Evolutionary conservation across 2,888 invertebrate species (phyloP).

Genomic region (Callosobruchus maculatus): DNA sequence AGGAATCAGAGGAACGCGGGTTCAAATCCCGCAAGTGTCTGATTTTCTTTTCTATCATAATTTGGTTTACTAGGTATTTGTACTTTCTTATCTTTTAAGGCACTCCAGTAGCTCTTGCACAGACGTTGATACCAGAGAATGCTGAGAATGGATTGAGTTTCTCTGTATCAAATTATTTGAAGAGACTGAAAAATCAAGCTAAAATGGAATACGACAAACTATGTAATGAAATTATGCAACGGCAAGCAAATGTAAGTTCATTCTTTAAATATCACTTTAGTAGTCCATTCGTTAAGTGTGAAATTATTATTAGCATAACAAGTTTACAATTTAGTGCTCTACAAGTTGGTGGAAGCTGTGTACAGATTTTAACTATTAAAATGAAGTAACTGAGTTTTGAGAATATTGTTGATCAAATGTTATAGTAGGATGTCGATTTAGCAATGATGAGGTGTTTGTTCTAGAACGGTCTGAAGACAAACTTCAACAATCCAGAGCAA

Average conservation of each 20-base stretch:
- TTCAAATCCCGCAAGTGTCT: too few species aligned
- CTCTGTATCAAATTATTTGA: conserved; percentile 90
- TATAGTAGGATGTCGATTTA: too few species aligned
- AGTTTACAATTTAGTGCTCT: too few species aligned
- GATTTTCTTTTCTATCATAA: too few species aligned
- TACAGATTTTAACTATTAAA: too few species aligned
- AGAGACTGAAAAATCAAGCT: conserved; percentile 91
- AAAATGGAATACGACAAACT: conserved; percentile 86
- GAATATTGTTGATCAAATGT: too few species aligned
- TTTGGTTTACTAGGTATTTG: too few species aligned
- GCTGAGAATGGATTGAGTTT: conserved; percentile 91
- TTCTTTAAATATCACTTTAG: not conserved
- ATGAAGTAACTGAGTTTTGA: too few species aligned
- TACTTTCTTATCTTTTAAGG: conserved; percentile 26
- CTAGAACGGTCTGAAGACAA: conserved; percentile 27
- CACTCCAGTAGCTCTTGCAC: conserved; percentile 75
- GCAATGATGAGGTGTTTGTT: conserved; percentile 4
- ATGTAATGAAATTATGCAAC: conserved; percentile 73
- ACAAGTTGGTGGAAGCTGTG: too few species aligned
- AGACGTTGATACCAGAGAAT: conserved; percentile 85
- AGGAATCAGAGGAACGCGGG: too few species aligned
- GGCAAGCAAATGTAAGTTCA: conserved; percentile 48
- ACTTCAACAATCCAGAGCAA: conserved; percentile 44
- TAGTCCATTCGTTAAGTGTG: too few species aligned
- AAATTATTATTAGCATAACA: too few species aligned